These are phyloP conservation scores for Latrodectus hesperus DNA, from an alignment of 2,888 invertebrate species.

Conservation along the genomic window DNA sequence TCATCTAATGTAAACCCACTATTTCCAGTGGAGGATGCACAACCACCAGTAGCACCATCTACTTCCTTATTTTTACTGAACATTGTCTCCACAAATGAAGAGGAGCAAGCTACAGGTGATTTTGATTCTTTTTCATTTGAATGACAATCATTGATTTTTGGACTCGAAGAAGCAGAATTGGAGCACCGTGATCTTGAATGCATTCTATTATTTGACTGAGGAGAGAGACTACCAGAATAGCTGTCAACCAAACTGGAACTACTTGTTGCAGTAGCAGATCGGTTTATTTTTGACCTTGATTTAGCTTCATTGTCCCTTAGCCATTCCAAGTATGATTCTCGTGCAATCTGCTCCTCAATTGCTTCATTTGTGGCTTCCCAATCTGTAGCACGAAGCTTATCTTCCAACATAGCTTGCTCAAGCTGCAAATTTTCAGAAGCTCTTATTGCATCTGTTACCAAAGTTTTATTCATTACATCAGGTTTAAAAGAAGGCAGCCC, in stretches of 20 bases:
- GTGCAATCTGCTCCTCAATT: slow-evolving; percentile 88
- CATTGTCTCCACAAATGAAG: slow-evolving; percentile 22
- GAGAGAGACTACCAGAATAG: slow-evolving; percentile 59
- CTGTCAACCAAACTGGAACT: slow-evolving; percentile 69
- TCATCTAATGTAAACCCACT: slow-evolving; percentile 75
- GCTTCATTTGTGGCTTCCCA: slow-evolving; percentile 94
- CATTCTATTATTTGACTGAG: slow-evolving; percentile 57
- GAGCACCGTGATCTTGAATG: slow-evolving; percentile 65
- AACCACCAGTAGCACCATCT: slow-evolving; percentile 17
- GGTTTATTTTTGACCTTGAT: slow-evolving; percentile 75
- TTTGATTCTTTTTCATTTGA: slow-evolving; percentile 56
- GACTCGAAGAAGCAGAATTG: slow-evolving; percentile 69
- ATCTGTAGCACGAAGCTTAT: slow-evolving; percentile 90
- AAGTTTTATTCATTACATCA: slow-evolving; percentile 81
- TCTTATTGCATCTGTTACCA: slow-evolving; percentile 84
- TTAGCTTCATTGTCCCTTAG: slow-evolving; percentile 81
- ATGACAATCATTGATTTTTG: slow-evolving; percentile 54
- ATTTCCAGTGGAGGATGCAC: slow-evolving; percentile 22
- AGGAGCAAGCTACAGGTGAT: slow-evolving; percentile 59
- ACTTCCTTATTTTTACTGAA: slow-evolving; percentile 9
- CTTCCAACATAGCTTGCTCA: slow-evolving; percentile 92
- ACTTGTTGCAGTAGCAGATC: slow-evolving; percentile 71
- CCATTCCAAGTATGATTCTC: slow-evolving; percentile 89
- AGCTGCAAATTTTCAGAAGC: slow-evolving; percentile 87
- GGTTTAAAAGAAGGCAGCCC: slow-evolving; percentile 88